A percentile compares a stretch with the other conserved stretches of the same genome.
Evolutionary conservation across 2,888 invertebrate species (phyloP).

Genomic region (Elysia crispata): DNA sequence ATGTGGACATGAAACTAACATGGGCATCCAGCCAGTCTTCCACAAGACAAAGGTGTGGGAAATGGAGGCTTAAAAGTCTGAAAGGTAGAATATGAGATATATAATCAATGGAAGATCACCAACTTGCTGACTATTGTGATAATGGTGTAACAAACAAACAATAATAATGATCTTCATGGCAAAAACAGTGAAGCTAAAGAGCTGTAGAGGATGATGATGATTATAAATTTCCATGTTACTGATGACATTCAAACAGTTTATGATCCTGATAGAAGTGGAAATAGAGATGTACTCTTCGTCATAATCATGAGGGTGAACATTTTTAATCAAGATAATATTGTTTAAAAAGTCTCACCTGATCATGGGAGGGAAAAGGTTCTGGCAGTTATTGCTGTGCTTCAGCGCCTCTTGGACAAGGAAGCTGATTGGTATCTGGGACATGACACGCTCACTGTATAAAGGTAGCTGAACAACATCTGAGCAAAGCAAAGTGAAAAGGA

Average conservation of each 20-base stretch:
- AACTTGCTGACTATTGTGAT: too few relatives aligned
- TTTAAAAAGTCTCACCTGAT: constrained; percentile 80
- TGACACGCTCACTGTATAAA: constrained; percentile 85
- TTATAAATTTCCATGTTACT: too few relatives aligned
- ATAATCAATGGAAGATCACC: too few relatives aligned
- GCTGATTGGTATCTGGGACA: constrained; percentile 94
- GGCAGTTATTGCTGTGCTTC: constrained; percentile 92
- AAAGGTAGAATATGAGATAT: background rate
- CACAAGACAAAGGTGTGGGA: constrained; percentile 95
- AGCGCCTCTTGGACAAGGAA: constrained; percentile 95
- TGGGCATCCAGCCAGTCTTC: constrained; percentile 92
- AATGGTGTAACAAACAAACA: too few relatives aligned
- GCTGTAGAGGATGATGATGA: too few relatives aligned
- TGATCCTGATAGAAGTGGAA: too few relatives aligned
- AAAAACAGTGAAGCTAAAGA: too few relatives aligned
- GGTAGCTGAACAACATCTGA: constrained; percentile 79
- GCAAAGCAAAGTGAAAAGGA: background rate
- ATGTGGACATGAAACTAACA: constrained; percentile 36
- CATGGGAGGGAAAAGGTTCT: constrained; percentile 91
- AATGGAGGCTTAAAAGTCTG: constrained; percentile 90
- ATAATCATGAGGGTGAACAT: constrained; percentile 86
- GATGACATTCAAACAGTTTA: too few relatives aligned
- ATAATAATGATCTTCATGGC: too few relatives aligned
- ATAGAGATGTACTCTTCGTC: constrained; percentile 54
- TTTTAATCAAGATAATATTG: too few relatives aligned